Base-by-base conservation (phyloP, 2,797 vertebrate genomes). In the Malacoctenus gilli region DNA sequence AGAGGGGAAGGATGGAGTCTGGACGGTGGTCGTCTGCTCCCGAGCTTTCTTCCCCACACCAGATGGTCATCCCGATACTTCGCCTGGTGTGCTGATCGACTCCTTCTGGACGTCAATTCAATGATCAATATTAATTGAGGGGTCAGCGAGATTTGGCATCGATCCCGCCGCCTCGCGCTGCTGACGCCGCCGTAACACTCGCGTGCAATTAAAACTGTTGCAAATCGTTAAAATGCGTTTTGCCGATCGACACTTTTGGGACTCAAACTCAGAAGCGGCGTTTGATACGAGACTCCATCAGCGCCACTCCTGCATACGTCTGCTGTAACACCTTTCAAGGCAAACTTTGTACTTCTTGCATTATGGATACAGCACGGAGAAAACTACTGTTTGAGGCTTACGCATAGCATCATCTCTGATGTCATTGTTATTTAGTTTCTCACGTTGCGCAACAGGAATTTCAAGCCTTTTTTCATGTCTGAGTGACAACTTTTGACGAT, bases 351-450 rank as follows among this genome's bases (percentile, higher is more conserved):
- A 16, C 12, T 2, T 0, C 50, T 42, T 58, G 19, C 50, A 19
- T 9, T 28, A n/a, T n/a, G n/a, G n/a, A n/a, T n/a, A n/a, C n/a
- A n/a, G n/a, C n/a, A n/a, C n/a, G n/a, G n/a, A n/a, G n/a, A 28
- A 28, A 28, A 28, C 25, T 28, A 28, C 2, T 63, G n/a, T n/a
- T 50, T 48, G 10, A 58, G 38, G 40, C 54, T 56, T 79, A 75
- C 18, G 46, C 74, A 47, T 75, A 38, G 65, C 32, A 11, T 37
- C 57, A 8, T 57, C 68, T 64, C 80, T 11, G 53, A 65, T 75
- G 64, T 60, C 66, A 73, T 72, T 66, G 59, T 78, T n/a, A n/a
- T n/a, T n/a, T 53, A 75, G 82, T 80, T 77, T 72, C 60, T 28
- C 49, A 23, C 36, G 42, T 66, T 25, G 28, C 57, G n/a, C n/a